Evolutionary conservation across 2,113 vertebrate species (phyloP), one percentile per base, ranked within the genome.

Genomic region (Tetrax tetrax): DNA sequence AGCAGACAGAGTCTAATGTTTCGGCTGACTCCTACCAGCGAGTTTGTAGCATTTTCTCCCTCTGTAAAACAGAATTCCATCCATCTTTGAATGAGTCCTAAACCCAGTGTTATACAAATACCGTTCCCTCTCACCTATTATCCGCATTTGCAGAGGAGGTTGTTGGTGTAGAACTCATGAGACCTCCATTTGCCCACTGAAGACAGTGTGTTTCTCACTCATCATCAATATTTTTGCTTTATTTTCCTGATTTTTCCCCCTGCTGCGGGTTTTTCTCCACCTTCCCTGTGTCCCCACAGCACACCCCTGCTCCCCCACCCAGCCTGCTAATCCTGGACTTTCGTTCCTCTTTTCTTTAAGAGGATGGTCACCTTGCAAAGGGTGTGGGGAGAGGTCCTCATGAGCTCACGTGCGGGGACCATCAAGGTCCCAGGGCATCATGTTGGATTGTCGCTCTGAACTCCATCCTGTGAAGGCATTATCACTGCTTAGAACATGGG

Each of bases 341-440:
- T 45, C 29, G 17, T 66, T 47, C 48, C 16, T 2, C 48, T 89
- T 63, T n/a, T 50, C 7, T 22, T 45, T 11, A 54, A 68, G 25
- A 35, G 9, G 10, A 3, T 53, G 51, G 15, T 53, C 29, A 59
- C n/a, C n/a, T n/a, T n/a, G n/a, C n/a, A 29, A 19, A 83, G 10
- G 29, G 13, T n/a, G 43, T 19, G 35, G 45, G 47, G n/a, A 79
- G 17, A 86, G 37, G 37, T 25, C 33, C 5, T 1, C 1, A 1
- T 12, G 35, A 0, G 0, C 17, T 43, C 20, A 20, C 9, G 0
- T 4, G 4, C 33, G 37, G 61, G 68, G 8, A 59, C n/a, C 23
- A 10, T 4, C 51, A 16, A 63, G 50, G 37, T 24, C 19, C 53
- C 47, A 45, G 70, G 21, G 12, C 70, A 28, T 8, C 2, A 14